A percentile compares a stretch with the other conserved stretches of the same genome.
phyloP scores from a whole-genome alignment of 2,888 invertebrate genomes.

The Drosophila neutralis region DNA sequence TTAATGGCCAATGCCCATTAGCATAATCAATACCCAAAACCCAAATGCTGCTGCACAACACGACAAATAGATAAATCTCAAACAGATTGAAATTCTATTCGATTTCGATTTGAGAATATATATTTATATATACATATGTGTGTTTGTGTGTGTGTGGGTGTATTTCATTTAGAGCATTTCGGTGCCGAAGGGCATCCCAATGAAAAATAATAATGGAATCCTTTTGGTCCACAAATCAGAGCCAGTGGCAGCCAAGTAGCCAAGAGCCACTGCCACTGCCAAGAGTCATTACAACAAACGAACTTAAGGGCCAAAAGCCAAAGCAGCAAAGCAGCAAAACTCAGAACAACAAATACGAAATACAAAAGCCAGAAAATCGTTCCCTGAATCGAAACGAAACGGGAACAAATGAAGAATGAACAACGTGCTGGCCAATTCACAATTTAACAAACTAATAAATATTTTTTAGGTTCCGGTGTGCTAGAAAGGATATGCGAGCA shows the following conservation, averaged over 20 bases:
- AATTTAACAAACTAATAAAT: slow-evolving; percentile 84
- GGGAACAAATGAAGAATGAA: slow-evolving; percentile 37
- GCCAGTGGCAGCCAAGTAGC: neutral
- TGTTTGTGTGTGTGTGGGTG: slow-evolving; percentile 2
- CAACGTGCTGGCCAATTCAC: slow-evolving; percentile 74
- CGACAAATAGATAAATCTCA: neutral
- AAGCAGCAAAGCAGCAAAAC: slow-evolving; percentile 38
- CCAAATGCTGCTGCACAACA: neutral
- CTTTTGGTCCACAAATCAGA: slow-evolving; percentile 51
- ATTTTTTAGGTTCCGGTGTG: slow-evolving; percentile 80
- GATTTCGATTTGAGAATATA: neutral
- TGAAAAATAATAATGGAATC: slow-evolving; percentile 74
- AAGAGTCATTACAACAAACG: slow-evolving; percentile 73
- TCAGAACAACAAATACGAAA: slow-evolving; percentile 50
- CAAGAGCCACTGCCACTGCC: slow-evolving; percentile 45
- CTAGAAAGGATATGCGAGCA: slow-evolving; percentile 62
- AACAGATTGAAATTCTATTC: neutral
- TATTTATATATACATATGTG: neutral
- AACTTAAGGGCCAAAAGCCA: slow-evolving; percentile 40
- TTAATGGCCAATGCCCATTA: slow-evolving; percentile 42
- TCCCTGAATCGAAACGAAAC: slow-evolving; percentile 28
- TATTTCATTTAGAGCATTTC: slow-evolving; percentile 32
- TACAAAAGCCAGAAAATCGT: slow-evolving; percentile 21
- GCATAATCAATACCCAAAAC: slow-evolving; percentile 15
- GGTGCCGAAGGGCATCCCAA: slow-evolving; percentile 72